These are phyloP conservation scores for Megaceryle maxima DNA, from an alignment of 2,113 vertebrate species.

Conservation along the genomic window DNA sequence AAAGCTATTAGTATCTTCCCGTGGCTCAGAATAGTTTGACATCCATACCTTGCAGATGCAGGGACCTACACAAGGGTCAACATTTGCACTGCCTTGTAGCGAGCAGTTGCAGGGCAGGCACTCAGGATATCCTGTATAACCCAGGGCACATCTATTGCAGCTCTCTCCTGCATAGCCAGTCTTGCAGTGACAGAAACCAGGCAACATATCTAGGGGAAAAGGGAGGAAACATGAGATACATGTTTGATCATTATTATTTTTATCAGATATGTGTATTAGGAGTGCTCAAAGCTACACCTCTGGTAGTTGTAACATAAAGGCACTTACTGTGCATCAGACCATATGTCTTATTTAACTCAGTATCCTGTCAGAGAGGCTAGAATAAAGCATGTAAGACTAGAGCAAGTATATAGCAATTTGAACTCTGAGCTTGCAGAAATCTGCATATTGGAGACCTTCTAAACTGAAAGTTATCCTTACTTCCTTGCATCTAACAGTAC, in stretches of 20 bases:
- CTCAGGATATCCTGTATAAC: constrained; percentile 80
- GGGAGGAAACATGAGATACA: background rate
- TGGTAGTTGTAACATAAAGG: background rate
- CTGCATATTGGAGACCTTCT: background rate
- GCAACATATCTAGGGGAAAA: constrained; percentile 75
- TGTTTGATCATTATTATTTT: background rate
- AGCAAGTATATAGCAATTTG: background rate
- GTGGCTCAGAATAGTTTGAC: background rate
- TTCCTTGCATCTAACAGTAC: background rate
- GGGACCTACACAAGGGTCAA: constrained; percentile 81
- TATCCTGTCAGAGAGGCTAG: background rate
- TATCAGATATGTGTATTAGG: background rate
- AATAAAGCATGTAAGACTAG: background rate
- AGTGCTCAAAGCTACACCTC: background rate
- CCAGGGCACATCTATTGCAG: constrained; percentile 85
- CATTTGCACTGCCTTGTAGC: constrained; percentile 77
- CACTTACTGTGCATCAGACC: background rate
- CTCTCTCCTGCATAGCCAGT: constrained; percentile 84
- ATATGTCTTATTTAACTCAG: background rate
- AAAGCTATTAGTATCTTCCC: background rate
- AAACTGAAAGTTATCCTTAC: background rate
- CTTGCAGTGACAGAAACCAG: constrained; percentile 92
- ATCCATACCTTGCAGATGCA: constrained; percentile 85
- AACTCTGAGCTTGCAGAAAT: background rate
- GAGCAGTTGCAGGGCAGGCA: constrained; percentile 83